Conservation (phyloP, 1,140 invertebrate species). For the Ptiloglossa arizonensis region DNA sequence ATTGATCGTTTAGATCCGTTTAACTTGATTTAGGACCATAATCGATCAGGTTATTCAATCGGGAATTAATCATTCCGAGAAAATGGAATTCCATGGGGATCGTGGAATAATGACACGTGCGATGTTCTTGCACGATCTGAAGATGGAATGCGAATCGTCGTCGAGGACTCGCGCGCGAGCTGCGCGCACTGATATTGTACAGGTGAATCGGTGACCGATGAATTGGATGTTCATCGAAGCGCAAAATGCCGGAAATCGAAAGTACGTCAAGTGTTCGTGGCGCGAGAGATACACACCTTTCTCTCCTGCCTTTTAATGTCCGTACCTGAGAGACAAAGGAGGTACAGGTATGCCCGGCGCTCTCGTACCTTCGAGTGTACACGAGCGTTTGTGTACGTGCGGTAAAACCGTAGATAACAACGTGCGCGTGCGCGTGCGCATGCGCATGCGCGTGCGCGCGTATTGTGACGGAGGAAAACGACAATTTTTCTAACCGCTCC, state of each 20-base stretch:
- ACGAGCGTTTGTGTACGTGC: background rate
- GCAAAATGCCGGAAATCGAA: constrained; percentile 58
- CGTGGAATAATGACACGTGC: background rate
- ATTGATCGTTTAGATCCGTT: constrained; percentile 12
- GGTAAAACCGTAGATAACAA: background rate
- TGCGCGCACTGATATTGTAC: background rate
- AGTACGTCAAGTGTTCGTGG: constrained; percentile 48
- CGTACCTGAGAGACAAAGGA: background rate
- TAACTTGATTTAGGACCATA: constrained; percentile 9
- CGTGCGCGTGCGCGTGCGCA: background rate
- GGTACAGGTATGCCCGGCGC: background rate
- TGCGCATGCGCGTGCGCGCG: background rate
- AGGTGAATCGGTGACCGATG: constrained; percentile 12
- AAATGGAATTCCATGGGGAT: constrained; percentile 3
- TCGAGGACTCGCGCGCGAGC: too few species aligned
- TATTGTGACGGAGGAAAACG: constrained; percentile 29
- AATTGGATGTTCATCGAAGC: constrained; percentile 34
- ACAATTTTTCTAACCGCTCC: constrained; percentile 50
- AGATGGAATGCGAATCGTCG: background rate
- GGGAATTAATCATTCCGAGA: constrained; percentile 13
- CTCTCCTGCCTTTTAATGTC: constrained; percentile 1
- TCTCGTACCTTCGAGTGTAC: background rate
- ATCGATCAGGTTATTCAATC: background rate
- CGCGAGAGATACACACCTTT: constrained; percentile 28
- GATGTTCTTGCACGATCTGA: background rate